Conservation (phyloP, 1,140 invertebrate species). For the Mylabris phalerata region DNA sequence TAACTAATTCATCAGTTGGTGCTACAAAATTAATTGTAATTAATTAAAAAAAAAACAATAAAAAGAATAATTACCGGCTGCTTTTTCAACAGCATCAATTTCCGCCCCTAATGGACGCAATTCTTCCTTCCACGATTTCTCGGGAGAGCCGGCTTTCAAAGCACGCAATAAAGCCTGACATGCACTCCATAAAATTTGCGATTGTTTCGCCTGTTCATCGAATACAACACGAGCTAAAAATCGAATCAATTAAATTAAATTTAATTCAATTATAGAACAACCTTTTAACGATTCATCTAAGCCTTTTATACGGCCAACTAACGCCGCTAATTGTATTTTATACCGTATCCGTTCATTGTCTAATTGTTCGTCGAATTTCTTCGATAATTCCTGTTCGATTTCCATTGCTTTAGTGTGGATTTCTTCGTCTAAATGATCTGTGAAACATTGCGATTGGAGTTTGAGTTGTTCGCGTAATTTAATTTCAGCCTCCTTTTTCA, state of each 20-base stretch:
- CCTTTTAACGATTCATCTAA: slow-evolving; percentile 81
- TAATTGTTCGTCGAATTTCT: slow-evolving; percentile 62
- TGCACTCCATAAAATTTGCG: slow-evolving; percentile 86
- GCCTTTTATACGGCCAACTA: slow-evolving; percentile 78
- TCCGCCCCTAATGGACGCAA: slow-evolving; percentile 69
- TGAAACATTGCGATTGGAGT: slow-evolving; percentile 72
- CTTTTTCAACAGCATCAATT: slow-evolving; percentile 59
- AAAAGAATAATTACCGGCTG: slow-evolving; percentile 50
- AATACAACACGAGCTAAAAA: slow-evolving; percentile 48
- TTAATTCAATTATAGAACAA: slow-evolving; percentile 34
- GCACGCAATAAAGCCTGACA: slow-evolving; percentile 77
- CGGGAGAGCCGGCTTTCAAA: slow-evolving; percentile 54
- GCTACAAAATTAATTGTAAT: too few relatives aligned
- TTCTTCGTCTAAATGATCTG: slow-evolving; percentile 72
- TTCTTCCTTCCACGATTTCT: slow-evolving; percentile 48
- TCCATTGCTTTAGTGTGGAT: slow-evolving; percentile 65
- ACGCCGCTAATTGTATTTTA: slow-evolving; percentile 70
- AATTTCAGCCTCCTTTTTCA: slow-evolving; percentile 60
- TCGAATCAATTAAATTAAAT: too few relatives aligned
- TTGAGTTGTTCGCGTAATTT: slow-evolving; percentile 72
- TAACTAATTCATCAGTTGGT: slow-evolving; percentile 60
- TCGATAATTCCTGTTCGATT: slow-evolving; percentile 54
- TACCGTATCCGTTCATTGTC: slow-evolving; percentile 61
- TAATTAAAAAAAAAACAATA: too few relatives aligned
- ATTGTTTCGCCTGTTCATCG: slow-evolving; percentile 71